These are phyloP conservation scores for Hemicrepidius hirtus DNA, from an alignment of 2,888 invertebrate species.

Conservation along the genomic window DNA sequence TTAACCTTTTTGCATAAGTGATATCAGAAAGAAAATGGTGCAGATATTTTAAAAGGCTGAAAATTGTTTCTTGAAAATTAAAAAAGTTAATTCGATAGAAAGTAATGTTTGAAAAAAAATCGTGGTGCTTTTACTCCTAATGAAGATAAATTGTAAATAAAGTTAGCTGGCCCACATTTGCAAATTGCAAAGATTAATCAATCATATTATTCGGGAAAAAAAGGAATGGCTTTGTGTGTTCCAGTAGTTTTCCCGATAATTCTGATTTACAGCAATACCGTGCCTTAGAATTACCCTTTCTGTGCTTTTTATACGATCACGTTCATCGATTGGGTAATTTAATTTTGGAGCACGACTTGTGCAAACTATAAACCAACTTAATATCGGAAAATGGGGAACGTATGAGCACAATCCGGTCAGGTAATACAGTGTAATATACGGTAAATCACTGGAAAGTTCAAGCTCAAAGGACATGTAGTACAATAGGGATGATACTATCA, in stretches of 20 bases:
- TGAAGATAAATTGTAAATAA: slow-evolving; percentile 4
- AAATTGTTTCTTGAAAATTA: too few species aligned
- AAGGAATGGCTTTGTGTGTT: not conserved
- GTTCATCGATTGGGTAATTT: slow-evolving; percentile 30
- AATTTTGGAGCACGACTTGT: slow-evolving; percentile 27
- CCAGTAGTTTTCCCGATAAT: slow-evolving; percentile 19
- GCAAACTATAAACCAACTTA: slow-evolving; percentile 29
- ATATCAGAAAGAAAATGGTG: too few species aligned
- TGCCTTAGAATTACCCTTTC: not conserved
- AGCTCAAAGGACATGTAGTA: slow-evolving; percentile 45
- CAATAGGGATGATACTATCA: slow-evolving; percentile 51
- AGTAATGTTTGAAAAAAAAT: too few species aligned
- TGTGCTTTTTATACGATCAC: slow-evolving; percentile 13
- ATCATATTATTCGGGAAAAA: not conserved
- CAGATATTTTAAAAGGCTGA: too few species aligned
- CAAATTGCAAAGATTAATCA: slow-evolving; percentile 13
- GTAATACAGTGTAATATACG: slow-evolving; percentile 35
- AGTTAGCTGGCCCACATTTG: not conserved
- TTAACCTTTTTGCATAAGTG: too few species aligned
- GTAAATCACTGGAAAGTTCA: slow-evolving; percentile 48
- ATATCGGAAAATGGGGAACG: slow-evolving; percentile 41
- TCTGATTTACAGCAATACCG: slow-evolving; percentile 11
- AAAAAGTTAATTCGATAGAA: too few species aligned
- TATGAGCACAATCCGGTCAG: slow-evolving; percentile 33
- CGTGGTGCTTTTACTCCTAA: not conserved